These are phyloP conservation scores for Plagiodera versicolora DNA, from an alignment of 2,888 invertebrate species.

Conservation along the genomic window DNA sequence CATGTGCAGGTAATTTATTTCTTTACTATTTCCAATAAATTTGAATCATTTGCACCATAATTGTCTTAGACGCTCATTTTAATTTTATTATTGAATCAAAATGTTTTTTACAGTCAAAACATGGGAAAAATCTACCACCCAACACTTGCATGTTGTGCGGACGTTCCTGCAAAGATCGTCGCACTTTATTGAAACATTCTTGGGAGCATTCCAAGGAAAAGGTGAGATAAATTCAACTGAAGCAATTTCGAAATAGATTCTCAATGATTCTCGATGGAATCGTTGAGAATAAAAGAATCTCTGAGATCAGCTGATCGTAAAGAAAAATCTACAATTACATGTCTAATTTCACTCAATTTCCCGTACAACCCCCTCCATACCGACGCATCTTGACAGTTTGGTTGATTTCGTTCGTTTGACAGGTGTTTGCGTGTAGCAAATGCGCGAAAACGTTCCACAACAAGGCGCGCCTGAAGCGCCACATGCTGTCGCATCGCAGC, in stretches of 20 bases:
- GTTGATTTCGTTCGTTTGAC: conserved; percentile 5
- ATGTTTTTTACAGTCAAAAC: conserved; percentile 53
- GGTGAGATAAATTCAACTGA: background rate
- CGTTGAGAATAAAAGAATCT: no score
- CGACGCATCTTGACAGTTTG: no score
- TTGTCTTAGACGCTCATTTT: no score
- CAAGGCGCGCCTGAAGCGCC: conserved; percentile 66
- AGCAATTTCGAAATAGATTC: no score
- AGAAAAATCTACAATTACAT: no score
- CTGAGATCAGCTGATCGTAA: no score
- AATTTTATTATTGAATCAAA: no score
- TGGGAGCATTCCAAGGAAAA: conserved; percentile 68
- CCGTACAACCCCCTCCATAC: no score
- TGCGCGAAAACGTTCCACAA: conserved; percentile 73
- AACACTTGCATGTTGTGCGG: conserved; percentile 70
- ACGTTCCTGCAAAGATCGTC: conserved; percentile 68
- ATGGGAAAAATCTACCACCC: conserved; percentile 63
- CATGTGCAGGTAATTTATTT: conserved; percentile 55
- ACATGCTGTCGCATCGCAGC: conserved; percentile 71
- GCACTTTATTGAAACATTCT: conserved; percentile 68
- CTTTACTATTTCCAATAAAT: background rate
- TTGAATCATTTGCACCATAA: no score
- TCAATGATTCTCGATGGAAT: background rate
- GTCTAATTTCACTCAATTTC: no score
- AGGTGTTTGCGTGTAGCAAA: conserved; percentile 62